phyloP scores from a whole-genome alignment of 53 echinoderm and acorn worm genomes.

The Hippasteria phrygiana region DNA sequence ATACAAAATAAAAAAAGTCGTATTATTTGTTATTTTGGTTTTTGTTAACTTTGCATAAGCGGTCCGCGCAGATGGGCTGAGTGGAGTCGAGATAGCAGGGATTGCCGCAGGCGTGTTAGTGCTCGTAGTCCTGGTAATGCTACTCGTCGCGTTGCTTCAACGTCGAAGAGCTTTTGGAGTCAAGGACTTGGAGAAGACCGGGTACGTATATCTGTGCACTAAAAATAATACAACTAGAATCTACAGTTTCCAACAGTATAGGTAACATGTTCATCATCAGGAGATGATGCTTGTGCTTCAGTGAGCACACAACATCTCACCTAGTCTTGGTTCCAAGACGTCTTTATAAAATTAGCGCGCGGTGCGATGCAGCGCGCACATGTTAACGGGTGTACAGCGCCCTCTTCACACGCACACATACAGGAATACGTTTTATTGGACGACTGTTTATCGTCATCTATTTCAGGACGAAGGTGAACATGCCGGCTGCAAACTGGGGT shows the following conservation, averaged over 20 bases:
- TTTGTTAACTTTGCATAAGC: conserved; percentile 34
- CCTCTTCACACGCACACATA: not conserved
- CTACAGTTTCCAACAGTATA: too few relatives aligned
- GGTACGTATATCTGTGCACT: conserved; percentile 15
- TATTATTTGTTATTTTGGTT: not conserved
- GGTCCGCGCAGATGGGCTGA: not conserved
- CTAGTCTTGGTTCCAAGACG: too few relatives aligned
- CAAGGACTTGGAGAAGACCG: conserved; percentile 18
- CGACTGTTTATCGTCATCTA: not conserved
- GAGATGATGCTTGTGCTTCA: too few relatives aligned
- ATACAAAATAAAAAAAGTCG: too few relatives aligned
- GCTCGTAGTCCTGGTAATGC: conserved; percentile 3
- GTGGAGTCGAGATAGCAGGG: conserved; percentile 43
- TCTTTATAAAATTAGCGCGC: too few relatives aligned
- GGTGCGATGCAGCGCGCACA: too few relatives aligned
- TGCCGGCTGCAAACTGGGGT: conserved; percentile 48
- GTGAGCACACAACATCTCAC: too few relatives aligned
- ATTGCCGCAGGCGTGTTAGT: not conserved
- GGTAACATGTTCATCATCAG: too few relatives aligned
- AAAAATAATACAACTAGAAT: not conserved
- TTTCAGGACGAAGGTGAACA: conserved; percentile 46
- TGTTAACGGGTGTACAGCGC: too few relatives aligned
- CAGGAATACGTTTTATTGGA: too few relatives aligned
- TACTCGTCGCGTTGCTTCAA: not conserved
- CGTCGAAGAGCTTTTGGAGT: not conserved